These are phyloP conservation scores for Henricia sp. DNA, from an alignment of 53 echinoderm and acorn worm species.

Conservation along the genomic window DNA sequence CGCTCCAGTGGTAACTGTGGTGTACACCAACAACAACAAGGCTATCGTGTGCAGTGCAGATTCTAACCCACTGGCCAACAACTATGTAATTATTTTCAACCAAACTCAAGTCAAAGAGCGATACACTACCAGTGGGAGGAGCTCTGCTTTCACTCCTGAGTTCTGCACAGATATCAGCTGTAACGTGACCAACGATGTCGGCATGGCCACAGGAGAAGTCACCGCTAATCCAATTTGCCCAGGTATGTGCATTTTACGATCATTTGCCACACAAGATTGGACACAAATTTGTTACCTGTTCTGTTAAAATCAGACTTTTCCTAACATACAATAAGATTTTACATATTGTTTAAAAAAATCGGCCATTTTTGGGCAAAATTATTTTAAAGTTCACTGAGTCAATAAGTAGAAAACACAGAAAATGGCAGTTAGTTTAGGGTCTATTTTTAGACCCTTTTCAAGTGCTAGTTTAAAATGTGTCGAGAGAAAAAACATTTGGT, in stretches of 20 bases:
- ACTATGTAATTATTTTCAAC: constrained; percentile 12
- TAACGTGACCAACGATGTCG: constrained; percentile 9
- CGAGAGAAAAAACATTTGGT: too few species aligned
- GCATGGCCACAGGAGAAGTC: constrained; percentile 1
- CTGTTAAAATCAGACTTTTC: background rate
- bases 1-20: constrained; percentile 4
- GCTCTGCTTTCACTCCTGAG: background rate
- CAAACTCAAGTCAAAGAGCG: background rate
- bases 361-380: too few species aligned
- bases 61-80: constrained; percentile 3
- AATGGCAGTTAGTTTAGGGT: too few species aligned
- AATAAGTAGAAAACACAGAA: too few species aligned
- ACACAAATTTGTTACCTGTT: too few species aligned
- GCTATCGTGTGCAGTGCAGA: constrained; percentile 13
- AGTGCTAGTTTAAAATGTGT: too few species aligned
- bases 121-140: background rate
- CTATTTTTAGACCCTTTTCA: too few species aligned
- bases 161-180: constrained; percentile 3
- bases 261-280: background rate
- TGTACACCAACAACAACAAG: background rate
- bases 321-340: too few species aligned
- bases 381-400: too few species aligned
- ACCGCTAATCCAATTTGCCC: constrained; percentile 1
- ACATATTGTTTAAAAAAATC: too few species aligned
- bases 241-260: background rate